A percentile compares a stretch with the other conserved stretches of the same genome.
phyloP scores from a whole-genome alignment of 1,140 invertebrate species.

The Lasioglossum baleicum region DNA sequence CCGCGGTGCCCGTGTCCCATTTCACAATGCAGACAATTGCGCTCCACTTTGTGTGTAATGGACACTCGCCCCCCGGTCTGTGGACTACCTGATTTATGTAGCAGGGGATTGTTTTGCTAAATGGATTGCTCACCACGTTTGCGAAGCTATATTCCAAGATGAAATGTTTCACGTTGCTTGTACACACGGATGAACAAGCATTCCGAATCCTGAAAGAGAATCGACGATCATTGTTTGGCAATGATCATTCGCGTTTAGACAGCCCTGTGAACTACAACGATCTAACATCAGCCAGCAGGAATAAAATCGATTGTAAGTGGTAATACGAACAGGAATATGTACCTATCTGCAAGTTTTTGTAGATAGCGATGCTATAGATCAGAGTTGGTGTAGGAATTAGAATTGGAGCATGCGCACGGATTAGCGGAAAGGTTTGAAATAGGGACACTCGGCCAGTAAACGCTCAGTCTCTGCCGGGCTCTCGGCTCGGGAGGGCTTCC shows the following conservation, averaged over 20 bases:
- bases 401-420: not conserved
- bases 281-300: too few species aligned
- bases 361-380: not conserved
- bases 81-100: not conserved
- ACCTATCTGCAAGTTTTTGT: too few species aligned
- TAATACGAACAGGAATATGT: too few species aligned
- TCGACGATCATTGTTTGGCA: too few species aligned
- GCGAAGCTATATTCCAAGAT: too few species aligned
- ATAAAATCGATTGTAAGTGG: too few species aligned
- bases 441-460: not conserved
- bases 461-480: not conserved
- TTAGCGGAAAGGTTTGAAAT: not conserved
- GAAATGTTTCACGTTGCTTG: too few species aligned
- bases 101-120: not conserved
- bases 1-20: not conserved
- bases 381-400: not conserved
- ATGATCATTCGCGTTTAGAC: too few species aligned
- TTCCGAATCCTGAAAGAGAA: too few species aligned
- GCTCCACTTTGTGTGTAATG: not conserved
- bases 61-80: not conserved
- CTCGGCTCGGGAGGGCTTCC: too few species aligned
- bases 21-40: not conserved
- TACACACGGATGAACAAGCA: too few species aligned
- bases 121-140: not conserved
- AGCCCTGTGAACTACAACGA: too few species aligned